Percentiles rank a stretch among this genome's conserved stretches.
These are phyloP conservation scores for Brenthis hecate DNA, from an alignment of 2,888 invertebrate species.

Conservation along the genomic window DNA sequence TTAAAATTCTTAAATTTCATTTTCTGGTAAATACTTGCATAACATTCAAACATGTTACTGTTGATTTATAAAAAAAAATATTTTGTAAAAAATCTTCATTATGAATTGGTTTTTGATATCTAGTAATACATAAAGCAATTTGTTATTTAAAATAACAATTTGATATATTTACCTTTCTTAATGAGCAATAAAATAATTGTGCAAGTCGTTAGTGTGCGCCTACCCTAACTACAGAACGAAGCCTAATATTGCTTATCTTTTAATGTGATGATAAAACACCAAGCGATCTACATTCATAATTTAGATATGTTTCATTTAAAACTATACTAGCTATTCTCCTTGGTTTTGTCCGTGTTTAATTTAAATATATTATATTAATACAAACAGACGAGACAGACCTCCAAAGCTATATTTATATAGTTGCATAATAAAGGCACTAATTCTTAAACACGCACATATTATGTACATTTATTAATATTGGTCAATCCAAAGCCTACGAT, in stretches of 20 bases:
- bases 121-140: no score
- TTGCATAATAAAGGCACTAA: background rate
- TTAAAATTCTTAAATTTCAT: background rate
- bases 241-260: conserved; percentile 3
- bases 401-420: background rate
- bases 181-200: background rate
- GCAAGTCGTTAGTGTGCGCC: background rate
- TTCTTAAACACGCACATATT: conserved; percentile 6
- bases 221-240: background rate
- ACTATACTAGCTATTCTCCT: background rate
- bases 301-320: background rate
- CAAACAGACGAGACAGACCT: background rate
- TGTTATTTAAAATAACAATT: background rate
- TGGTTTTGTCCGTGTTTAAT: background rate
- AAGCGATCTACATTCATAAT: background rate
- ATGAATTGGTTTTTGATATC: no score
- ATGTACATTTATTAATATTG: conserved; percentile 24
- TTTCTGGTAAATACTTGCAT: no score
- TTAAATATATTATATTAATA: background rate
- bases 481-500: conserved; percentile 28
- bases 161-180: background rate
- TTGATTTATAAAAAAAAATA: no score
- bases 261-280: conserved; percentile 3
- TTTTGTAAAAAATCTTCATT: no score
- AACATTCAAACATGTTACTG: no score